phyloP scores from a whole-genome alignment of 2,797 vertebrate genomes.

The Rhinophrynus dorsalis region DNA sequence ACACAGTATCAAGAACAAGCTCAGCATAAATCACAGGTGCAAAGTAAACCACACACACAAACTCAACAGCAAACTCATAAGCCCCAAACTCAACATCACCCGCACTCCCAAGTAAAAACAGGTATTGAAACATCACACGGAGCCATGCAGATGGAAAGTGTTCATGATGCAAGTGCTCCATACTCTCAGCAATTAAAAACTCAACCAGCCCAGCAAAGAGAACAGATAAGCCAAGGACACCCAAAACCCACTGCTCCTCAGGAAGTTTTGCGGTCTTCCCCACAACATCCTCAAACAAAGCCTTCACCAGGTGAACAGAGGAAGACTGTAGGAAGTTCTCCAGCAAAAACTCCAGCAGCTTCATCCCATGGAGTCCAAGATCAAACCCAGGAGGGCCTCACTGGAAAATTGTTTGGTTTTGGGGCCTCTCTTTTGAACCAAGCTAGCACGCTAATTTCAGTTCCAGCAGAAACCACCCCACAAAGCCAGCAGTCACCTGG shows the following conservation, averaged over 20 bases:
- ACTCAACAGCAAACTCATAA: constrained; percentile 63
- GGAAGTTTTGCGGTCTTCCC: constrained; percentile 75
- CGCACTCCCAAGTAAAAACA: constrained; percentile 45
- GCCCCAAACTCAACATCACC: constrained; percentile 39
- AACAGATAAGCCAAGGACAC: constrained; percentile 72
- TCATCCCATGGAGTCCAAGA: constrained; percentile 68
- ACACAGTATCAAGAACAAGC: not conserved
- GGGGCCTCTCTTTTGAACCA: constrained; percentile 95
- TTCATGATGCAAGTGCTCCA: constrained; percentile 51
- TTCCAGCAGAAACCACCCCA: constrained; percentile 80
- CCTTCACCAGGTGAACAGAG: constrained; percentile 76
- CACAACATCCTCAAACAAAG: constrained; percentile 74
- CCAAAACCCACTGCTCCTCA: constrained; percentile 82
- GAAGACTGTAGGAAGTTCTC: constrained; percentile 77
- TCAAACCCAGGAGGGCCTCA: constrained; percentile 90
- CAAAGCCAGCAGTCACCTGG: constrained; percentile 80
- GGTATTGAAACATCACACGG: constrained; percentile 56
- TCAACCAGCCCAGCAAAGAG: constrained; percentile 50
- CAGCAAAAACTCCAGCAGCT: constrained; percentile 71
- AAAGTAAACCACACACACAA: constrained; percentile 53
- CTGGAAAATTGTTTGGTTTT: constrained; percentile 95
- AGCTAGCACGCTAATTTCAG: constrained; percentile 93
- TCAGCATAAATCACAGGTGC: constrained; percentile 62
- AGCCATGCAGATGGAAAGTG: constrained; percentile 57
- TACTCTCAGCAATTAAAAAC: constrained; percentile 69